Conservation (phyloP, 1,140 invertebrate genomes). For the Drosophila navojoa region DNA sequence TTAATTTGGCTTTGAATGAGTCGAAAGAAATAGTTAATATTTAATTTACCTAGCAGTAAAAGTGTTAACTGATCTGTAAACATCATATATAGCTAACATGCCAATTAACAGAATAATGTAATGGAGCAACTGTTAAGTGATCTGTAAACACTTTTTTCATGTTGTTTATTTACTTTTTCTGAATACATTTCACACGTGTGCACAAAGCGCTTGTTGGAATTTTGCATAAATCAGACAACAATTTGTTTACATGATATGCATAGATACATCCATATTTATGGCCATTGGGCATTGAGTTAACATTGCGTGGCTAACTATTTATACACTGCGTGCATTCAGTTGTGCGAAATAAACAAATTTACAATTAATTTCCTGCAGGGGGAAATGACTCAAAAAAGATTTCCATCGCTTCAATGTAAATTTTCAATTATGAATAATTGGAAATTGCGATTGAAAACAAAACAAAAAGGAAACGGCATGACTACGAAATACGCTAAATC, state of each 20-base stretch:
- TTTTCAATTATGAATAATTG: slow-evolving; percentile 59
- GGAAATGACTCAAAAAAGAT: slow-evolving; percentile 53
- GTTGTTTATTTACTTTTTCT: no score
- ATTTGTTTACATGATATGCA: slow-evolving; percentile 1
- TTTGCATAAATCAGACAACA: slow-evolving; percentile 37
- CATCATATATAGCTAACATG: no score
- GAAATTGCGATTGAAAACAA: slow-evolving; percentile 29
- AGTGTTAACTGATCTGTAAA: no score
- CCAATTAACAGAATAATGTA: no score
- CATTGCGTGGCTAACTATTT: slow-evolving; percentile 19
- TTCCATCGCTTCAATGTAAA: slow-evolving; percentile 20
- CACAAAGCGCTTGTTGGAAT: slow-evolving; percentile 17
- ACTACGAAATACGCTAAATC: not conserved
- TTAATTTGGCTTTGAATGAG: no score
- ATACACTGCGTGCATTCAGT: slow-evolving; percentile 12
- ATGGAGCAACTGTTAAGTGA: no score
- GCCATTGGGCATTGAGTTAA: slow-evolving; percentile 12
- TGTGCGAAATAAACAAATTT: slow-evolving; percentile 59
- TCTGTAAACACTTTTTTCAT: no score
- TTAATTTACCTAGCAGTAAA: no score
- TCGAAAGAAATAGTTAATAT: no score
- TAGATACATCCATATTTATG: slow-evolving; percentile 3
- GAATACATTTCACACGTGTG: not conserved
- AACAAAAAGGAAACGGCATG: not conserved
- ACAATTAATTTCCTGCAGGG: slow-evolving; percentile 68